Evolutionary conservation across 1,140 invertebrate genomes (phyloP), one percentile per base, ranked within the genome.

Genomic region (Papilio xuthus): DNA sequence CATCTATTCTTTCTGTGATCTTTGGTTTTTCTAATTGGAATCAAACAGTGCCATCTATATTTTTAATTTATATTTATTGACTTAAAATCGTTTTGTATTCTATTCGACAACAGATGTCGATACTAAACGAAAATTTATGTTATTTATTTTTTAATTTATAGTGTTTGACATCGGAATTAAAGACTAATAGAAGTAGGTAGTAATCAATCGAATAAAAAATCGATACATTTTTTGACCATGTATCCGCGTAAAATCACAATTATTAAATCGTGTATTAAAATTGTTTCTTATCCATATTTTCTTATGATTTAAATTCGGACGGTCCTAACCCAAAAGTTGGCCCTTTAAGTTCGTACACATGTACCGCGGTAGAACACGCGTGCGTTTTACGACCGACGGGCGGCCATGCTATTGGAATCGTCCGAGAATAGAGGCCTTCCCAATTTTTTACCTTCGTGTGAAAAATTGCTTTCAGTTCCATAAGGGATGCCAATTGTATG

Each of bases 281-380:
- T n/a, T 53, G 63, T n/a, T 26, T 78, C 87, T 15, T 83, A 86
- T 90, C 89, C 86, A 83, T 77, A 60, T 28, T 80, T 79, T 37
- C 60, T 56, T 53, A 79, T 82, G 73, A 26, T 80, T 41, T 71
- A 75, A 84, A 86, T 79, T 89, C 90, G 89, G 89, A 91, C 91
- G 84, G 84, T 89, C 84, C 87, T 88, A 85, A 88, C 86, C 90
- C 88, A 86, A 90, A 91, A 92, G 86, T 92, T 91, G 78, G 87
- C 87, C 88, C 86, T 90, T 89, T 86, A 88, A 86, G 76, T 82
- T 78, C 84, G 79, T 90, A 90, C 89, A 91, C 88, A 90, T 92
- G 90, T 91, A 91, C 82, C 82, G 81, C 81, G 83, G 75, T 84
- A 86, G 86, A 85, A 90, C 91, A 87, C 85, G 90, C 88, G 92